Evolutionary conservation across 2,797 vertebrate genomes (phyloP).

Genomic region (Phyllotis vaccarum): DNA sequence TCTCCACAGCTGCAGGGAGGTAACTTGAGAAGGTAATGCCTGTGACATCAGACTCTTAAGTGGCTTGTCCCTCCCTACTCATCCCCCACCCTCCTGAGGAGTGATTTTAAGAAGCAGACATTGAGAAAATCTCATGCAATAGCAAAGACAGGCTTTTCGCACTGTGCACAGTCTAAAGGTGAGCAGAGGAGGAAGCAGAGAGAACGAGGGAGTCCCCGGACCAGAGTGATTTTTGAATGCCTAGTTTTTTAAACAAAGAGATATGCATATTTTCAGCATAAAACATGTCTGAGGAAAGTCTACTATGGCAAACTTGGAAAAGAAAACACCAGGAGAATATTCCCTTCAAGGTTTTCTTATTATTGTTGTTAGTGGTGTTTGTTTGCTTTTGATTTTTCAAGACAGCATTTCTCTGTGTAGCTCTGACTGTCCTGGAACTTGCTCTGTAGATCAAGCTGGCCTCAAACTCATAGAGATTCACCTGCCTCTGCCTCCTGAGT

Average conservation of each 20-base stretch:
- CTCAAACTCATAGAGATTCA: background rate
- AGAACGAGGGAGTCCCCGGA: background rate
- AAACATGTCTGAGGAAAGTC: conserved; percentile 14
- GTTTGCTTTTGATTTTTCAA: background rate
- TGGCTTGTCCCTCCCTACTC: background rate
- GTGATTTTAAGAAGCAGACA: background rate
- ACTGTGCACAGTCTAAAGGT: background rate
- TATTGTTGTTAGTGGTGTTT: background rate
- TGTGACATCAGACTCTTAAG: background rate
- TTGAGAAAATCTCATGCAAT: background rate
- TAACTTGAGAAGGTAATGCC: background rate
- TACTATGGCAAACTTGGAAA: background rate
- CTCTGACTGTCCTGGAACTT: background rate
- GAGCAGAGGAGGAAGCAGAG: background rate
- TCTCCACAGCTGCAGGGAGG: background rate
- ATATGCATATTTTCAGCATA: background rate
- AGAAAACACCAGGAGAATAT: background rate
- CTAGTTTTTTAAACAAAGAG: conserved; percentile 5
- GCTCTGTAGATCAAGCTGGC: background rate
- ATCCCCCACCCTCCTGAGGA: background rate
- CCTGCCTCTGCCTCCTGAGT: background rate
- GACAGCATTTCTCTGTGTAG: background rate
- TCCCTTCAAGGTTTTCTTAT: background rate
- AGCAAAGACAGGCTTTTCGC: conserved; percentile 4
- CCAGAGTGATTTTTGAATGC: background rate